Percentiles rank a stretch among this genome's conserved stretches.
Conservation (phyloP, 2,888 invertebrate species). For the Myopa testacea region DNA sequence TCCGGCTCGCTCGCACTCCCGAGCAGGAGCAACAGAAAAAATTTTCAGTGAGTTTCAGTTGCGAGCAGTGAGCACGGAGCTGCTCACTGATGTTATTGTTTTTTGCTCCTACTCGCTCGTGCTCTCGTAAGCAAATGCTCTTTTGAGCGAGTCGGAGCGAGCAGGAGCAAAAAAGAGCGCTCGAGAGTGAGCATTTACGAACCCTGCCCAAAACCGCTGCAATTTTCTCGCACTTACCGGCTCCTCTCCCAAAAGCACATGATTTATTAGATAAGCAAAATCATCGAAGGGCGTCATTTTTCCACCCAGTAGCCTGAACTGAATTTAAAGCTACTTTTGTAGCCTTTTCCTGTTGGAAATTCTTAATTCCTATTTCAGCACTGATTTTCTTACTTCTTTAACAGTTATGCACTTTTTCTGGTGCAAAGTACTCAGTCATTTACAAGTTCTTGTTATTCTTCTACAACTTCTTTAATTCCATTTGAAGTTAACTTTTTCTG, state of each 20-base stretch:
- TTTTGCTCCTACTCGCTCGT: too few relatives aligned
- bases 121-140: too few relatives aligned
- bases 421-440: neutral
- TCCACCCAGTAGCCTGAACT: neutral
- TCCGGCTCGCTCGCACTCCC: too few relatives aligned
- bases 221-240: slow-evolving; percentile 69
- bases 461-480: neutral
- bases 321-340: neutral
- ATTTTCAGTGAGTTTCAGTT: too few relatives aligned
- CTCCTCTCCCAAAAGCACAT: slow-evolving; percentile 73
- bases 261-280: slow-evolving; percentile 73
- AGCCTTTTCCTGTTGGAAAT: slow-evolving; percentile 26
- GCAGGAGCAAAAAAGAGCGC: too few relatives aligned
- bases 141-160: too few relatives aligned
- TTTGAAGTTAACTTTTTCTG: neutral
- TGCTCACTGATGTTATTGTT: too few relatives aligned
- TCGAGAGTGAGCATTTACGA: too few relatives aligned
- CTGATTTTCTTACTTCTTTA: slow-evolving; percentile 2
- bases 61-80: too few relatives aligned
- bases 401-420: neutral
- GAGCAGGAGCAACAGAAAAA: too few relatives aligned
- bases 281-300: slow-evolving; percentile 73
- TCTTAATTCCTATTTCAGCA: slow-evolving; percentile 11
- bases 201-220: neutral
- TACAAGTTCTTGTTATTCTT: neutral